Conservation (phyloP, 2,888 invertebrate species). For the Ophion obscuratus region DNA sequence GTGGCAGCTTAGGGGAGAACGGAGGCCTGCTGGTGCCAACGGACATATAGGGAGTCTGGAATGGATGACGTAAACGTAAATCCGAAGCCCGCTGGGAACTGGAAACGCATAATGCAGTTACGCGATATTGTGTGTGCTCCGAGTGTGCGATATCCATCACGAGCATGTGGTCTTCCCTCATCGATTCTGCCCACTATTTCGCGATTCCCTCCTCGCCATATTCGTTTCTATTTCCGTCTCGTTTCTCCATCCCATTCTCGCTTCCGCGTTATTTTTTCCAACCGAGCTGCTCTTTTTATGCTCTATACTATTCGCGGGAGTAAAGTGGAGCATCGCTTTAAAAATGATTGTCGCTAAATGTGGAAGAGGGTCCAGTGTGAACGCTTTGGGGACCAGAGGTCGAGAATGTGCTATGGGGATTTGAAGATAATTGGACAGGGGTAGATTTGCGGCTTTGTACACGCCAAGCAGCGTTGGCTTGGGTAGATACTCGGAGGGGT, state of each 20-base stretch:
- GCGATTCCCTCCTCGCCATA: neutral
- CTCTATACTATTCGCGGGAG: too few relatives aligned
- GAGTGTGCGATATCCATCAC: neutral
- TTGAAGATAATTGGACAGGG: too few relatives aligned
- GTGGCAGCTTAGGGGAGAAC: constrained; percentile 1
- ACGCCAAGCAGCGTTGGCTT: too few relatives aligned
- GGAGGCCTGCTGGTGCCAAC: constrained; percentile 24
- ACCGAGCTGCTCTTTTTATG: too few relatives aligned
- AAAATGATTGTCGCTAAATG: too few relatives aligned
- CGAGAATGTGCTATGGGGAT: too few relatives aligned
- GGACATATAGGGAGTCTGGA: constrained; percentile 42
- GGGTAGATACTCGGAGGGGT: too few relatives aligned
- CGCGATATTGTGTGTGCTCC: constrained; percentile 42
- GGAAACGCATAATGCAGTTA: constrained; percentile 74
- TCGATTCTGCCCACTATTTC: neutral
- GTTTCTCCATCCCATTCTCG: neutral
- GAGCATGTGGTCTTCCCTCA: constrained; percentile 8
- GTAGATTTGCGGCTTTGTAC: too few relatives aligned
- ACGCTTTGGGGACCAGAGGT: too few relatives aligned
- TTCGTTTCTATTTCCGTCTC: neutral
- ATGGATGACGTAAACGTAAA: constrained; percentile 74
- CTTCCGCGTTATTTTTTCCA: too few relatives aligned
- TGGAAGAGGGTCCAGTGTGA: too few relatives aligned
- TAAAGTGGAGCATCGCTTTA: too few relatives aligned
- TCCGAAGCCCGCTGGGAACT: constrained; percentile 73